phyloP scores from a whole-genome alignment of 2,113 vertebrate genomes.

The Tylochromis polylepis region DNA sequence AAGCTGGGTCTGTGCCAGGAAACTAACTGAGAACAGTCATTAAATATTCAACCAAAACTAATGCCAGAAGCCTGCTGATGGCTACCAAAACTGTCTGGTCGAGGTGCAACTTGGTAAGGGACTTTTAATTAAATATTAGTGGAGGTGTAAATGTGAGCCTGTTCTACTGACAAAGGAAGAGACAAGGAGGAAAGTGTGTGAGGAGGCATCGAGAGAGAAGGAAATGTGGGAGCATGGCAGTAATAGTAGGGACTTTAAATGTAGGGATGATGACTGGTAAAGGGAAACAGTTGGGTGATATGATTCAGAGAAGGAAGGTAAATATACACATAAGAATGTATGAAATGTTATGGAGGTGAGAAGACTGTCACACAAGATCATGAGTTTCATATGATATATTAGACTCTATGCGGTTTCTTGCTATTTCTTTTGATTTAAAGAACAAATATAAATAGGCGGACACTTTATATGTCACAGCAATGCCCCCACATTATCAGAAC shows the following conservation, averaged over 20 bases:
- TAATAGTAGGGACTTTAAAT: not conserved
- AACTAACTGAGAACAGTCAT: not conserved
- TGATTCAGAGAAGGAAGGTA: not conserved
- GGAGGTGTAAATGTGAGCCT: not conserved
- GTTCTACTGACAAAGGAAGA: not conserved
- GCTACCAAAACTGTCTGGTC: not conserved
- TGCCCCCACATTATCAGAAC: too few species aligned
- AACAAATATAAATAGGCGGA: too few species aligned
- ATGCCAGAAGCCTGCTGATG: not conserved
- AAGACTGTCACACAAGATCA: too few species aligned
- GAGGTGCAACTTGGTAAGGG: not conserved
- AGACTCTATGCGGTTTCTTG: too few species aligned
- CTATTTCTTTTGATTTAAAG: too few species aligned
- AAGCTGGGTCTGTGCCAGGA: not conserved
- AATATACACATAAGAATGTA: too few species aligned
- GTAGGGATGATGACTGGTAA: not conserved
- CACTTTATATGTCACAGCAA: too few species aligned
- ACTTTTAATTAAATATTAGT: not conserved
- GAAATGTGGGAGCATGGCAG: not conserved
- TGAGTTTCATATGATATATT: too few species aligned
- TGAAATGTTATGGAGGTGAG: too few species aligned
- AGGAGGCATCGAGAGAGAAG: not conserved
- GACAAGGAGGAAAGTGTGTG: not conserved
- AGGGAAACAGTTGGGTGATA: not conserved
- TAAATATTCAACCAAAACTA: not conserved